phyloP scores from a whole-genome alignment of 2,113 vertebrate species.

The Pachycephala philippinensis region DNA sequence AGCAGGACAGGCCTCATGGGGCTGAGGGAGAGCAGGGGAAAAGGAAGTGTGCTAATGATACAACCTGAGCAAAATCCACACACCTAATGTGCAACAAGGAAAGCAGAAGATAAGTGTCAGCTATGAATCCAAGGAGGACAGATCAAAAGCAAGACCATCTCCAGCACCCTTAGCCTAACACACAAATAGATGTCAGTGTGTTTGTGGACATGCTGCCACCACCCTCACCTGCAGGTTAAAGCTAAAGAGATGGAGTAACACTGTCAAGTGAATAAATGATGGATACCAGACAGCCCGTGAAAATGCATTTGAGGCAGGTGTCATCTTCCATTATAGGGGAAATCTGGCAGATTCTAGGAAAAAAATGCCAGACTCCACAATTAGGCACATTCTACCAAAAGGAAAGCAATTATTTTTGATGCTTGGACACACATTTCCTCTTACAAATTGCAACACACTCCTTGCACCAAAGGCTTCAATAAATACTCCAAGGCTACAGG shows the following conservation, averaged over 20 bases:
- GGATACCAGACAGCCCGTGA: background rate
- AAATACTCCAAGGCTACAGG: background rate
- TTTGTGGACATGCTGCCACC: background rate
- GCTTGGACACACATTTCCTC: background rate
- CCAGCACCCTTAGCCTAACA: background rate
- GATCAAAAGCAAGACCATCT: background rate
- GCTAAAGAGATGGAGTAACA: background rate
- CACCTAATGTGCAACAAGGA: background rate
- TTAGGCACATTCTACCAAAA: background rate
- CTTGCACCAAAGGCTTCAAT: background rate
- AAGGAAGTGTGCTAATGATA: background rate
- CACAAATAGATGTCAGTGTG: background rate
- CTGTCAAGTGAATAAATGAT: background rate
- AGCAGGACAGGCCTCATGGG: background rate
- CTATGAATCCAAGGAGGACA: background rate
- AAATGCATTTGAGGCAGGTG: background rate
- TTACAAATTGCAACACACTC: background rate
- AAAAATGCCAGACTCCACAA: background rate
- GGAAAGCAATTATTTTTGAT: background rate
- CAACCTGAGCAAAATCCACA: background rate
- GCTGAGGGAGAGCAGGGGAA: background rate
- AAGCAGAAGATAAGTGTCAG: background rate
- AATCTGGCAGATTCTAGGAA: background rate
- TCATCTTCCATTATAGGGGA: background rate
- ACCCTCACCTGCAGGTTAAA: background rate